Evolutionary conservation across 2,888 invertebrate genomes (phyloP), one percentile per base, ranked within the genome.

Genomic region (Netelia inedita): DNA sequence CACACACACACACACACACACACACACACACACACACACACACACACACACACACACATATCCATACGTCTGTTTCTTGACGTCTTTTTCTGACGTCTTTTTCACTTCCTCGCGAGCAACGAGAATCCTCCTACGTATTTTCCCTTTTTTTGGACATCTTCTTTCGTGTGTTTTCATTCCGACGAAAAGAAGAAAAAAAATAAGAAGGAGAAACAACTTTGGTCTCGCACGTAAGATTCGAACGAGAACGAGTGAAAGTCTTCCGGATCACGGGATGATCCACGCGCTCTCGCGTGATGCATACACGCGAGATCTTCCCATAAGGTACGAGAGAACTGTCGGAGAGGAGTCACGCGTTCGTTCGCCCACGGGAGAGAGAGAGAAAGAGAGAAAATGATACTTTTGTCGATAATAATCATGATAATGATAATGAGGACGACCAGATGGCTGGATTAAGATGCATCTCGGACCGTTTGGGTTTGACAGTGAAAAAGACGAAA

Each of bases 191-290:
- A n/a, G 14, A 55, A 68, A 53, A 61, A 71, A 61, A 19, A n/a
- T n/a, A 3, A 61, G n/a, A 50, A 46, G 28, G 28, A 28, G 19
- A 28, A 28, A 19, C 43, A n/a, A 50, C 16, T 21, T 16, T 21
- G 43, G 43, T 57, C 16, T 76, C 35, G 57, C 73, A 46, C 46
- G 65, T 73, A 46, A 78, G 73, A 73, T 65, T 53, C 59, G 65
- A 35, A 28, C 63, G 63, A 28, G 28, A 28, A 28, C 69, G 61
- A 82, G 83, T 82, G 85, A 85, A 85, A 85, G 85, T 85, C 82
- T 85, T 85, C 85, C 85, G 82, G 85, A 76, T 72, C 63, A 43
- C 63, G 53, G 75, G 73, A 73, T 57, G 73, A 85, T 79, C 74
- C 74, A 59, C 78, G 71, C 63, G 69, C 69, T 35, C 35, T 53